Evolutionary conservation across 2,113 vertebrate species (phyloP).

Genomic region (Sinocyclocheilus anophthalmus): DNA sequence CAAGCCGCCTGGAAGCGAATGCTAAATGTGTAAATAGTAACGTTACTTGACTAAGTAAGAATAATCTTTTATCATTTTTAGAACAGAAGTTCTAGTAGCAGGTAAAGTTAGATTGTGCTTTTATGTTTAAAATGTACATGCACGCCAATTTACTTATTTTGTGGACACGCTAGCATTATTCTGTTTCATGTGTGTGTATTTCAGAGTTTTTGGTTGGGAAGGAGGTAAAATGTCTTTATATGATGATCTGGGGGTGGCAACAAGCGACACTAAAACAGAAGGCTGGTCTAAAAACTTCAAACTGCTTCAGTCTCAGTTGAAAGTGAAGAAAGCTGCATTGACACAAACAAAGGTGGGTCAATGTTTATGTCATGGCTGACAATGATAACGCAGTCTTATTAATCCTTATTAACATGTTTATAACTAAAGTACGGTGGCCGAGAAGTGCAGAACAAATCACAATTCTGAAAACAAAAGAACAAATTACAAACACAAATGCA

Average conservation of each 20-base stretch:
- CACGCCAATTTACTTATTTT: too few species aligned
- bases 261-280: slow-evolving; percentile 96
- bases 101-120: too few species aligned
- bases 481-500: too few species aligned
- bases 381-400: neutral
- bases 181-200: neutral
- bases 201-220: slow-evolving; percentile 37
- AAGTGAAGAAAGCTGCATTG: slow-evolving; percentile 97
- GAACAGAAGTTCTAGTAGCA: neutral
- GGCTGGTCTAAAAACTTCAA: slow-evolving; percentile 99
- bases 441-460: too few species aligned
- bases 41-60: neutral
- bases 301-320: slow-evolving; percentile 93
- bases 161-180: too few species aligned
- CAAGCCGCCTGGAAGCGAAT: neutral
- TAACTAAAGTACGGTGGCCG: too few species aligned
- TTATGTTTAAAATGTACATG: too few species aligned
- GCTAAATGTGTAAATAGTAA: neutral
- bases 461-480: too few species aligned
- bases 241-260: slow-evolving; percentile 93
- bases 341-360: slow-evolving; percentile 91
- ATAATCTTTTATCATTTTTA: neutral
- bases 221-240: slow-evolving; percentile 88
- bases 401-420: too few species aligned
- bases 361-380: neutral